Base-by-base conservation (phyloP, 2,888 invertebrate genomes). In the Sinodicranocentrus sp. region DNA sequence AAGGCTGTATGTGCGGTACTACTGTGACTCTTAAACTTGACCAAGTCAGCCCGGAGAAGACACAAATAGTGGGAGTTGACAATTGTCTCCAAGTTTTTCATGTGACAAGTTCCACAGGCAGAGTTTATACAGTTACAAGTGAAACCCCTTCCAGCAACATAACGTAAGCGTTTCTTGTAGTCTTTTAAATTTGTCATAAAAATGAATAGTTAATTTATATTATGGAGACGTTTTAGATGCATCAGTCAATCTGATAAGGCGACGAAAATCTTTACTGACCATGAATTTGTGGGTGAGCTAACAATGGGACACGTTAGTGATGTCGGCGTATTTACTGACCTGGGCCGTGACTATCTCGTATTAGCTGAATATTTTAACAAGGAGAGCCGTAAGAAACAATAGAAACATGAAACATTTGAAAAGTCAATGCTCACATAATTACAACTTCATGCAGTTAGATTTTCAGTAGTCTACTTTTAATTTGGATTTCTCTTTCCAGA, bases 301-400 rank as follows among this genome's bases (percentile, higher is more conserved):
- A 2, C 70, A 54, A 72, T 80, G 23, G 88, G 87, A 0, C 85
- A 82, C 71, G 26, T 88, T 13, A 75, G 80, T 28, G 88, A 88
- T 78, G 87, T 78, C 1, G 86, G 87, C 23, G 71, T 79, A 6
- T 87, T 88, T 77, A 59, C 80, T 17, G 78, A 48, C 0, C 0
- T 17, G 63, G 3, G 86, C 8, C 54, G 13, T 0, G 86, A 87
- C 63, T 87, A 84, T 28, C 57, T 87, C 8, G 82, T 87, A 13
- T 54, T 88, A 17, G 85, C 87, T 2, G 84, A 87, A 19, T 86
- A 79, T 25, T 88, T 80, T 63, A 83, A 86, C 48, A 72, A 61
- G 15, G 52, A 28, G 19, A 78, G 19, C 17, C 13, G 84, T 87
- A 82, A 68, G 71, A 48, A 48, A n/a, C n/a, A n/a, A n/a, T n/a